phyloP scores from a whole-genome alignment of 2,888 invertebrate species.

The Chymomyza fuscimana region DNA sequence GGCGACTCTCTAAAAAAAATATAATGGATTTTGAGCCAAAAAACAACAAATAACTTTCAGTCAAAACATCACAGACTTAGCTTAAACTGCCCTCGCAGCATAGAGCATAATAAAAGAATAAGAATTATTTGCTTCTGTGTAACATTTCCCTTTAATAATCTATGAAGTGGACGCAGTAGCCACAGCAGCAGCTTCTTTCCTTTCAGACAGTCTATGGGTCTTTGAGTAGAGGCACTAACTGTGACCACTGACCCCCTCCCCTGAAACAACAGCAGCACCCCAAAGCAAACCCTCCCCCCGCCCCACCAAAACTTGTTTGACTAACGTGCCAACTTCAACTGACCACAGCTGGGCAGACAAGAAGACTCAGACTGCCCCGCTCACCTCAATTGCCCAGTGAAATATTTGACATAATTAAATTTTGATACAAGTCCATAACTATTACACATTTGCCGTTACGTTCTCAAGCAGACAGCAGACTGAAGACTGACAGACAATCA shows the following conservation, averaged over 20 bases:
- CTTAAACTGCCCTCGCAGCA: not conserved
- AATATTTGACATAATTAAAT: conserved; percentile 77
- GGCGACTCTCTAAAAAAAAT: no score
- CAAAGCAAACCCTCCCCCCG: not conserved
- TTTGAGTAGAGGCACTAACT: not conserved
- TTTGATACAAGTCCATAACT: conserved; percentile 73
- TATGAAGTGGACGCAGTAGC: conserved; percentile 58
- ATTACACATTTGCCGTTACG: conserved; percentile 38
- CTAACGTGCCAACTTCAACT: not conserved
- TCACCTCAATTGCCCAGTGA: conserved; percentile 19
- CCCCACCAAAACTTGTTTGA: not conserved
- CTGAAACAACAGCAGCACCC: not conserved
- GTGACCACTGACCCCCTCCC: conserved; percentile 1
- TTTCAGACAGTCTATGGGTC: conserved; percentile 20
- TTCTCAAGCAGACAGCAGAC: conserved; percentile 34
- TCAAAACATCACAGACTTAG: no score
- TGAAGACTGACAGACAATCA: conserved; percentile 36
- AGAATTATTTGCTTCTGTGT: conserved; percentile 65
- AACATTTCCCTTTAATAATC: conserved; percentile 75
- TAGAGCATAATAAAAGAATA: conserved; percentile 60
- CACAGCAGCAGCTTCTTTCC: conserved; percentile 1
- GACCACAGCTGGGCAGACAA: not conserved
- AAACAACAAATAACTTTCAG: no score
- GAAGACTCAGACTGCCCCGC: not conserved
- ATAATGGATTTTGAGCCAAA: no score